These are phyloP conservation scores for Luidia sarsii DNA, from an alignment of 53 echinoderm and acorn worm genomes.

Conservation along the genomic window DNA sequence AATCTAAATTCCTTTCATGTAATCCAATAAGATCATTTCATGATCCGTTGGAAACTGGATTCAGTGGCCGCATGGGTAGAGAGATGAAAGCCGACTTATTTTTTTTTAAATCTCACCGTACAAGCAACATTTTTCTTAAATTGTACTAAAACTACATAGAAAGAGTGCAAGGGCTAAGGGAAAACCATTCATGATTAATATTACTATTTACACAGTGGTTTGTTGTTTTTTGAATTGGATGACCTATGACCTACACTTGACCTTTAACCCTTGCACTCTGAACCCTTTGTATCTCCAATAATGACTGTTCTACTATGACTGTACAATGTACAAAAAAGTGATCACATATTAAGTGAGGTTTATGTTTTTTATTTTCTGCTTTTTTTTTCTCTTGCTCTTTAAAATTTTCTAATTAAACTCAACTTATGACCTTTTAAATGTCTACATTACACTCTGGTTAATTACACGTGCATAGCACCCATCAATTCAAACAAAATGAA, in stretches of 20 bases:
- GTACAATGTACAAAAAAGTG: conserved; percentile 57
- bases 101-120: neutral
- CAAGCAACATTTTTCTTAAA: conserved; percentile 41
- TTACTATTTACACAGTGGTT: conserved; percentile 44
- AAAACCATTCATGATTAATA: conserved; percentile 32
- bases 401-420: conserved; percentile 34
- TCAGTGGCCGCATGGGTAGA: too few species aligned
- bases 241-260: conserved; percentile 52
- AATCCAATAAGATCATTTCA: too few species aligned
- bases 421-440: conserved; percentile 51
- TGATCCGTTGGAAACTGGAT: too few species aligned
- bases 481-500: conserved; percentile 49
- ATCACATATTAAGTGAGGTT: conserved; percentile 54
- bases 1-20: too few species aligned
- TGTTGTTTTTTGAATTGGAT: conserved; percentile 28
- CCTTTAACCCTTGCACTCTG: conserved; percentile 58
- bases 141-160: conserved; percentile 44
- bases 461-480: conserved; percentile 62
- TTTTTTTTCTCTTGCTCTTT: conserved; percentile 5
- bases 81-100: too few species aligned
- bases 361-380: conserved; percentile 3
- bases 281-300: conserved; percentile 46
- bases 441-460: conserved; percentile 60
- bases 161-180: conserved; percentile 53
- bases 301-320: conserved; percentile 54